Conservation (phyloP, 2,888 invertebrate genomes). For the Deroplatys truncata region DNA sequence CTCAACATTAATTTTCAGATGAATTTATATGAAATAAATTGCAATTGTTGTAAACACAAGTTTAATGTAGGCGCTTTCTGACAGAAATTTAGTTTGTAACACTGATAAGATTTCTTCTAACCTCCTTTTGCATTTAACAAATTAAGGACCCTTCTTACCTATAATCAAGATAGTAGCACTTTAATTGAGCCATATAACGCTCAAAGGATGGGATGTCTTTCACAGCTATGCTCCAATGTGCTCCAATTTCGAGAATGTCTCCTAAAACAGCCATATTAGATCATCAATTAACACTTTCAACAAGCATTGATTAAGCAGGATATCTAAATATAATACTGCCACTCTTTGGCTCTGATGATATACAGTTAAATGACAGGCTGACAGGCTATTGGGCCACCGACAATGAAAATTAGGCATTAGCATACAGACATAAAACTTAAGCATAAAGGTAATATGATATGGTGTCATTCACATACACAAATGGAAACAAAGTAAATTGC, state of each 20-base stretch:
- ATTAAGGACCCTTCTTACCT: constrained; percentile 49
- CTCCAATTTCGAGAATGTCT: constrained; percentile 92
- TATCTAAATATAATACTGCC: background rate
- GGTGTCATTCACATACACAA: too few species aligned
- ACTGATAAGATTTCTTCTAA: too few species aligned
- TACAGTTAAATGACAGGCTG: too few species aligned
- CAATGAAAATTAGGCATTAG: background rate
- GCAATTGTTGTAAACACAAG: too few species aligned
- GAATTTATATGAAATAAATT: too few species aligned
- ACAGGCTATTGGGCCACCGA: too few species aligned
- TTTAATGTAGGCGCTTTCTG: too few species aligned
- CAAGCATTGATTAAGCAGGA: background rate
- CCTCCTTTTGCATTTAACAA: background rate
- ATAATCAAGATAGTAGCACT: constrained; percentile 95
- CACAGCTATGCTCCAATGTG: constrained; percentile 88
- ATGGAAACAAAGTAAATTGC: too few species aligned
- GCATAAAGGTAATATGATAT: background rate
- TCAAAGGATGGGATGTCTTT: constrained; percentile 95
- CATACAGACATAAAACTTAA: background rate
- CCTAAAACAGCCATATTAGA: constrained; percentile 44
- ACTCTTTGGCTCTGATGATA: background rate
- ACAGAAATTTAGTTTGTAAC: too few species aligned
- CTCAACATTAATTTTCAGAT: too few species aligned
- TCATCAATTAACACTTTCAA: background rate
- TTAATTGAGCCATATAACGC: constrained; percentile 94